Percentiles rank a stretch among this genome's conserved stretches.
Evolutionary conservation across 2,888 invertebrate genomes (phyloP).

Genomic region (Ophonus ardosiacus): DNA sequence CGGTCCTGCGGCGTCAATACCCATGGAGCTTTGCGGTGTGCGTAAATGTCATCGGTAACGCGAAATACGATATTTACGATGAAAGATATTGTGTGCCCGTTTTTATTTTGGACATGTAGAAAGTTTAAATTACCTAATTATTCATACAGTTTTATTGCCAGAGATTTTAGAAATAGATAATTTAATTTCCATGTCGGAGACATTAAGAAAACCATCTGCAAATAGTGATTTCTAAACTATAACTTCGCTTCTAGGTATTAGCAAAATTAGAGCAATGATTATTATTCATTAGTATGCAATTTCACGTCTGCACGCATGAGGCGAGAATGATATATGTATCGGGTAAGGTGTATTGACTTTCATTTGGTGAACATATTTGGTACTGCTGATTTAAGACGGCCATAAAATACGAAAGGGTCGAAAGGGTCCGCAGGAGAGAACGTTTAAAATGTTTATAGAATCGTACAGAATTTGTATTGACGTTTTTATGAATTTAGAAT

Average conservation of each 20-base stretch:
- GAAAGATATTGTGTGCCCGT: slow-evolving; percentile 52
- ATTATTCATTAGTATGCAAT: slow-evolving; percentile 2
- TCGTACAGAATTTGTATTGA: slow-evolving; percentile 34
- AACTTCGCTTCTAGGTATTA: slow-evolving; percentile 2
- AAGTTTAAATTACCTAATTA: slow-evolving; percentile 60
- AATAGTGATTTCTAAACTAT: slow-evolving; percentile 33
- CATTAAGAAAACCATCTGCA: slow-evolving; percentile 45
- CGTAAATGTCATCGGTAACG: slow-evolving; percentile 53
- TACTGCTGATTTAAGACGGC: slow-evolving; percentile 23
- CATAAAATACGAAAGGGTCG: slow-evolving; percentile 35
- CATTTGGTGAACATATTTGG: slow-evolving; percentile 33
- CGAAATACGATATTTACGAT: slow-evolving; percentile 57
- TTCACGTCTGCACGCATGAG: not conserved
- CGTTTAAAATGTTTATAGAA: slow-evolving; percentile 38
- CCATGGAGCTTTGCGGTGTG: slow-evolving; percentile 45
- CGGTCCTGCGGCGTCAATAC: slow-evolving; percentile 28
- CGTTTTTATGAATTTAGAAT: slow-evolving; percentile 38
- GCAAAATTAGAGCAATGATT: slow-evolving; percentile 31
- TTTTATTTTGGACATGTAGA: slow-evolving; percentile 59
- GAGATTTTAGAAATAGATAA: slow-evolving; percentile 57
- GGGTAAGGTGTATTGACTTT: not conserved
- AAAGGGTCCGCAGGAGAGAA: slow-evolving; percentile 26
- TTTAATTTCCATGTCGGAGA: slow-evolving; percentile 55
- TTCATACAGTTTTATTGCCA: slow-evolving; percentile 47
- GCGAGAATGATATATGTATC: slow-evolving; percentile 12